A percentile compares a stretch with the other conserved stretches of the same genome.
Conservation (phyloP, 2,797 vertebrate genomes). For the Pelobates cultripes region DNA sequence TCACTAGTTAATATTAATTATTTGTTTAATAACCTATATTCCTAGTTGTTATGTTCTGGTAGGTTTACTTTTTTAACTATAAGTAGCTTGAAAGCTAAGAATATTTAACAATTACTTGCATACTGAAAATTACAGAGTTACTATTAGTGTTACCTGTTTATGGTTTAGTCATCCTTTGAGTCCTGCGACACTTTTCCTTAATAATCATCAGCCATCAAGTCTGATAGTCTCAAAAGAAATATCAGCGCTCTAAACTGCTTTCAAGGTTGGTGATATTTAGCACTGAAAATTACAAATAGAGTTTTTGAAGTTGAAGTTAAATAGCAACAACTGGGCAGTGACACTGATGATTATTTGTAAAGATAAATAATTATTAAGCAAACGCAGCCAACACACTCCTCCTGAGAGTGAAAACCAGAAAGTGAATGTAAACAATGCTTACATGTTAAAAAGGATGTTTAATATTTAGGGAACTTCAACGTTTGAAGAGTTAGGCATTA, state of each 20-base stretch:
- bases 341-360: conserved; percentile 85
- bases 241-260: conserved; percentile 91
- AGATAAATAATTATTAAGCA: conserved; percentile 82
- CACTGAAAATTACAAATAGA: conserved; percentile 91
- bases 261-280: conserved; percentile 89
- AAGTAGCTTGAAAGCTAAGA: conserved; percentile 88
- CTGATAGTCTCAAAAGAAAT: conserved; percentile 97
- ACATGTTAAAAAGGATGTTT: conserved; percentile 84
- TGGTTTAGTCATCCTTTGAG: conserved; percentile 99
- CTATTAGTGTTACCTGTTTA: conserved; percentile 99
- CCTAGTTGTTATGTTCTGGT: conserved; percentile 89
- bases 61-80: conserved; percentile 99
- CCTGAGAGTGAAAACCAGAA: conserved; percentile 85
- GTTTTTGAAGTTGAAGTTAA: conserved; percentile 88
- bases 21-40: conserved; percentile 85
- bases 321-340: conserved; percentile 87
- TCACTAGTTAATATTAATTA: conserved; percentile 93
- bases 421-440: conserved; percentile 84
- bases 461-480: conserved; percentile 83
- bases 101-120: conserved; percentile 89
- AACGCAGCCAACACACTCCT: conserved; percentile 82
- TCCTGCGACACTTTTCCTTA: conserved; percentile 94
- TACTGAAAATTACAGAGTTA: conserved; percentile 91
- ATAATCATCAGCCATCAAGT: conserved; percentile 94
- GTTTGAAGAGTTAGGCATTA: conserved; percentile 82